Base-by-base conservation (phyloP, 2,113 vertebrate species). In the Pimephales promelas region DNA sequence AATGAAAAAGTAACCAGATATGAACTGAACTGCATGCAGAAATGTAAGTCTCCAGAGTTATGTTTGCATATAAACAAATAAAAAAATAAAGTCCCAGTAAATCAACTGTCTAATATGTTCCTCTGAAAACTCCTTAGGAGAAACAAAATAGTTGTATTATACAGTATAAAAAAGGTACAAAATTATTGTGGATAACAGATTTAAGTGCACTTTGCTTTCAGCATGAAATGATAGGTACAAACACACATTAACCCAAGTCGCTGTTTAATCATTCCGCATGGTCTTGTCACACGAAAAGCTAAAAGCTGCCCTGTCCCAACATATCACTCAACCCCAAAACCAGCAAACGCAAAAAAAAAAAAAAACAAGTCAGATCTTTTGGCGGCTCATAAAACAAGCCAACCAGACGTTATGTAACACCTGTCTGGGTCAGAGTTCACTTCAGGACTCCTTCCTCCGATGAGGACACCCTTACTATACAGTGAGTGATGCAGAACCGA, bases 381-480 rank as follows among this genome's bases (percentile, higher is more conserved):
- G 20, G 36, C 59, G 3, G 18, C 61, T 36, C 26, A 56, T 31
- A 81, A 81, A 31, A 68, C 45, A 47, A 26, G 77, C n/a, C 36
- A n/a, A 34, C 28, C 64, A 54, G 79, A 81, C 79, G 13, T 81
- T 81, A 70, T 28, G n/a, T 56, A 81, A 81, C 62, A 70, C 22
- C 78, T 70, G 79, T 81, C 61, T 81, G 61, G 28, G 13, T 3
- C 45, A 2, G 79, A 80, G 62, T 36, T 81, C 79, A 70, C 47
- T 0, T 22, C 43, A 56, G 64, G 64, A 81, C 78, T 26, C 31
- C 31, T 7, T 64, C 77, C 45, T 13, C 74, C 24, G n/a, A 5
- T 40, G 31, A 77, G 43, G 70, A 47, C 70, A 68, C 18, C 31
- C 6, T 79, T n/a, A n/a, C n/a, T 34, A 31, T 34, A 49, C n/a